Base-by-base conservation (phyloP, 2,888 invertebrate species). In the Hesperia comma region DNA sequence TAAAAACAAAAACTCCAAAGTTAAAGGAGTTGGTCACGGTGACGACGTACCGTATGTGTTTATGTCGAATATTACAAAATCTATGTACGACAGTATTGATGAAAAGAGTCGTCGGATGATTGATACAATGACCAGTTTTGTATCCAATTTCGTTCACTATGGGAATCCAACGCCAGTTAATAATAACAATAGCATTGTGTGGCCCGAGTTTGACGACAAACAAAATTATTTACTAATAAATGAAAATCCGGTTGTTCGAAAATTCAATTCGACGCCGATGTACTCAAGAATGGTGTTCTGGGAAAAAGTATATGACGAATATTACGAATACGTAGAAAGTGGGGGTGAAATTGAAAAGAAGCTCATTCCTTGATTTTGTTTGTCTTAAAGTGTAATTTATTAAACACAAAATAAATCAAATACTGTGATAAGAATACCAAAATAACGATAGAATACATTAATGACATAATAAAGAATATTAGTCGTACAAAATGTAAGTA, bases 161-260 rank as follows among this genome's bases (percentile, higher is more conserved):
- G 78, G 78, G 77, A 72, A 76, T 57, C 77, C 79, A 8, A 75
- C 75, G n/a, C 74, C 74, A 53, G 43, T 53, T 19, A 17, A 19
- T 8, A 8, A 37, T 14, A 55, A 63, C n/a, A 63, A 62, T 63
- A 43, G 64, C 17, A 68, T 71, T 0, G 61, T 26, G 12, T 77
- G 76, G 76, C 72, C 72, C 10, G 68, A 69, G 41, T 71, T 69
- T 53, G 70, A 69, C 6, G 51, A 51, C 53, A 43, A 72, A 26
- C 64, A 72, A 41, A 69, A 71, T 41, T 74, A 76, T 53, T 15
- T 79, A n/a, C 12, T 71, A n/a, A 63, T 81, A 8, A 74, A 74
- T 40, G 78, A 77, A 46, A 43, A 71, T 10, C 76, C 74, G 3
- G 32, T 54, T 12, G 61, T 56, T 40, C 55, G 32, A 6, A 55